Percentiles rank a stretch among this genome's conserved stretches.
These are phyloP conservation scores for Neofelis nebulosa DNA, from an alignment of 2,113 vertebrate genomes.

Conservation along the genomic window DNA sequence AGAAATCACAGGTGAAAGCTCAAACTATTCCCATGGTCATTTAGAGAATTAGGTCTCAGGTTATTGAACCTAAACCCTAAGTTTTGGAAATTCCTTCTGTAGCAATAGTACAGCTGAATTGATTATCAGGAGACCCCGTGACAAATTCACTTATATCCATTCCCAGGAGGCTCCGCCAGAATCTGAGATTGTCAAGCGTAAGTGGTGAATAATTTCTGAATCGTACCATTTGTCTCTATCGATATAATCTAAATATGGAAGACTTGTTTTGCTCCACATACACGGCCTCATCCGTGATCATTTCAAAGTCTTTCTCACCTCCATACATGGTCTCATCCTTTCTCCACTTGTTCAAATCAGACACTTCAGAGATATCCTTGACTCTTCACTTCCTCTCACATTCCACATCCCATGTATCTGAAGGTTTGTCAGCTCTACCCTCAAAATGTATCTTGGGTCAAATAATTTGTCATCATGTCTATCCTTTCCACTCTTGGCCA, in stretches of 20 bases:
- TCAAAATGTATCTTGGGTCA: conserved; percentile 41
- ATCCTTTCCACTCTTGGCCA: not conserved
- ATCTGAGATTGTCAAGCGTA: conserved; percentile 40
- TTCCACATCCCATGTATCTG: not conserved
- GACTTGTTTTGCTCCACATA: not conserved
- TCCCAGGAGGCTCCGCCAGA: conserved; percentile 29
- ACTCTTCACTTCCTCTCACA: not conserved
- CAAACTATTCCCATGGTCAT: not conserved
- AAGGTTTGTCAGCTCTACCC: not conserved
- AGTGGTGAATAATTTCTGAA: conserved; percentile 57
- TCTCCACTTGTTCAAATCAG: conserved; percentile 6
- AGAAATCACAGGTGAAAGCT: conserved; percentile 43
- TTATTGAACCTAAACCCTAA: not conserved
- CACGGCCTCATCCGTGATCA: not conserved
- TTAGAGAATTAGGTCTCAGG: conserved; percentile 29
- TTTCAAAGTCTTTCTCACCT: conserved; percentile 11
- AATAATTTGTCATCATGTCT: not conserved
- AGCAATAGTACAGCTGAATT: conserved; percentile 5
- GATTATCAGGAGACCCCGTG: conserved; percentile 5
- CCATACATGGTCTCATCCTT: conserved; percentile 13
- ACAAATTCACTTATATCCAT: conserved; percentile 57
- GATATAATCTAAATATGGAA: conserved; percentile 16
- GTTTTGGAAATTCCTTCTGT: conserved; percentile 37
- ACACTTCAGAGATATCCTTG: not conserved
- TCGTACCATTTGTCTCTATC: conserved; percentile 51